phyloP scores from a whole-genome alignment of 2,113 vertebrate species.

The Pteropus alecto region DNA sequence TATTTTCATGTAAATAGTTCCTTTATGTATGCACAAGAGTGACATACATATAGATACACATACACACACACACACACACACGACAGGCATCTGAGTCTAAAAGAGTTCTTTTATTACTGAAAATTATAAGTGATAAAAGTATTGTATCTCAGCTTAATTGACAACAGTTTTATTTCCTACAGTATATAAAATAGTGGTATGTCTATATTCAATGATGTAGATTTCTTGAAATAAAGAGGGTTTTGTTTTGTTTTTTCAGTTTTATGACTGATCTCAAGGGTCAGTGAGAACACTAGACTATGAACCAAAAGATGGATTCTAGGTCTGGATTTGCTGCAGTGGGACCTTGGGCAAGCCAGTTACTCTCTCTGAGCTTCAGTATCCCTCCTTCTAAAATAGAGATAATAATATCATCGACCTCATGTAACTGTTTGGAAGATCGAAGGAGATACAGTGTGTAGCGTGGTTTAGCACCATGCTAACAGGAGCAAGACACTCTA shows the following conservation, averaged over 20 bases:
- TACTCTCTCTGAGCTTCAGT: background rate
- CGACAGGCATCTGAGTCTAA: background rate
- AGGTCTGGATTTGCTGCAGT: background rate
- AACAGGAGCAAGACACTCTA: background rate
- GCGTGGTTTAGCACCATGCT: fast-evolving
- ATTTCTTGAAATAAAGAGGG: background rate
- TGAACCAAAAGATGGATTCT: background rate
- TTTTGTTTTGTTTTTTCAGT: background rate
- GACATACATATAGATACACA: background rate
- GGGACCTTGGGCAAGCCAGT: background rate
- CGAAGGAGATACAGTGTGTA: background rate
- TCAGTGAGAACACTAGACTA: background rate
- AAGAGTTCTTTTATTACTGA: background rate
- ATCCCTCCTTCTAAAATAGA: background rate
- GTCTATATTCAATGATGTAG: background rate
- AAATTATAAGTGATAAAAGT: background rate
- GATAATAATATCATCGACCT: background rate
- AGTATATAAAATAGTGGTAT: background rate
- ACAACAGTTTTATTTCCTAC: background rate
- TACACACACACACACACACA: too few relatives aligned
- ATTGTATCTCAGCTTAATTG: background rate
- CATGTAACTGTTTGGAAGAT: background rate
- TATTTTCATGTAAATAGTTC: background rate
- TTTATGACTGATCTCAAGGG: background rate
- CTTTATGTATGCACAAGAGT: background rate